Evolutionary conservation across 2,113 vertebrate genomes (phyloP).

Genomic region (Tapirus terrestris): DNA sequence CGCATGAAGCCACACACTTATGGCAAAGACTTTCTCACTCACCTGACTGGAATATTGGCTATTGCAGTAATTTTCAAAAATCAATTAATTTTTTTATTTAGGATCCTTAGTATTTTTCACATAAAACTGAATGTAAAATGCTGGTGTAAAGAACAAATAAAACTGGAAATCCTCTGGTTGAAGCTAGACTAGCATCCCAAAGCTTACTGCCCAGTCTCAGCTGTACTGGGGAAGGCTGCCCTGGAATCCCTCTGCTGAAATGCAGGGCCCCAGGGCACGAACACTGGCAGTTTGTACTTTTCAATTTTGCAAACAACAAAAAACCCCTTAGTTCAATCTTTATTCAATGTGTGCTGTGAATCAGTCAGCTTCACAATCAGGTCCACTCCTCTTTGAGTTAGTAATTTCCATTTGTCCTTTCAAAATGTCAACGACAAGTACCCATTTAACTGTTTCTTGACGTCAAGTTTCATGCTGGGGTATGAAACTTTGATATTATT

Average conservation of each 20-base stretch:
- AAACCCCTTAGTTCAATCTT: not conserved
- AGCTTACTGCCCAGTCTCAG: not conserved
- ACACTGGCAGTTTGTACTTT: not conserved
- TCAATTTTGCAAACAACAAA: not conserved
- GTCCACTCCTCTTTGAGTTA: not conserved
- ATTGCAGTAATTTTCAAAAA: not conserved
- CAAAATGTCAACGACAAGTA: not conserved
- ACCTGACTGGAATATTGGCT: not conserved
- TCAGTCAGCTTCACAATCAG: not conserved
- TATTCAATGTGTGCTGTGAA: not conserved
- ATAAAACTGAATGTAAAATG: not conserved
- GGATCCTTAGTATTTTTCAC: not conserved
- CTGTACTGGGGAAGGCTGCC: not conserved
- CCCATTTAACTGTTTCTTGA: not conserved
- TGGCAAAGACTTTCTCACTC: not conserved
- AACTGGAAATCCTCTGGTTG: not conserved
- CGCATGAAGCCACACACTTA: not conserved
- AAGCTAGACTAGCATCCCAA: not conserved
- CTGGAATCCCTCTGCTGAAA: not conserved
- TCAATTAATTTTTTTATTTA: not conserved
- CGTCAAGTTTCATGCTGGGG: not conserved
- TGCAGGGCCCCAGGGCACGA: not conserved
- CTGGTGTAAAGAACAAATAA: not conserved
- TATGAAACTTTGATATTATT: not conserved
- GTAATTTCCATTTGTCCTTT: conserved; percentile 45